Evolutionary conservation across 2,888 invertebrate species (phyloP), one percentile per base, ranked within the genome.

Genomic region (Scotopteryx bipunctaria): DNA sequence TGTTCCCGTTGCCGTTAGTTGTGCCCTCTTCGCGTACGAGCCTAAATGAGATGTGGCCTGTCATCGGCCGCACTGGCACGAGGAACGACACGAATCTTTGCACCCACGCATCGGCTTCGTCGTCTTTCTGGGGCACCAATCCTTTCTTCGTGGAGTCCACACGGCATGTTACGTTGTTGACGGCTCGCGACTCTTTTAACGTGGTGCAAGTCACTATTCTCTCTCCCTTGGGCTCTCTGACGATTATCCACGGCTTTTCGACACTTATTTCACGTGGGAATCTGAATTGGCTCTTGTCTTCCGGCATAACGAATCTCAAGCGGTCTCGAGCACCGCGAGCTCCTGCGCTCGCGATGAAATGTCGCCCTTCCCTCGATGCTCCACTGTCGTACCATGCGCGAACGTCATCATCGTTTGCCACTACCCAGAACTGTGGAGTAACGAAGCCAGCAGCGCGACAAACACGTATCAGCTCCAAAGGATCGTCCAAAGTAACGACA

Each of bases 181-280:
- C 93, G 1, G 96, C 93, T 37, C 92, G 91, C 0, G 95, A 95
- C 51, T 95, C 94, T 73, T 95, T 95, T 32, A 96, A 89, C 0
- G 96, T 96, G 1, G 96, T 96, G 69, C 96, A 96, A 13, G 96
- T 96, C 43, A 96, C 91, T 69, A 93, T 94, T 65, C 94, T 95
- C 64, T 94, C 94, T 9, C 95, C 95, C 46, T 93, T 94, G 2
- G 95, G 92, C 71, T 96, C 95, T 45, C 94, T 93, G 5, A 96
- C 92, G 13, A 96, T 93, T 19, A 96, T 92, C 96, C 96, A 96
- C 0, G 95, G 95, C 64, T 93, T 92, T 41, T 92, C 93, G 36
- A 94, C 93, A 78, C 93, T 95, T 52, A 96, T 94, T 76, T 95
- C 95, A 38, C 93, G 91, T 1, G 92, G 92, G 48, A 95, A 92